Conservation (phyloP, 2,888 invertebrate genomes). For the Sialis lutaria region DNA sequence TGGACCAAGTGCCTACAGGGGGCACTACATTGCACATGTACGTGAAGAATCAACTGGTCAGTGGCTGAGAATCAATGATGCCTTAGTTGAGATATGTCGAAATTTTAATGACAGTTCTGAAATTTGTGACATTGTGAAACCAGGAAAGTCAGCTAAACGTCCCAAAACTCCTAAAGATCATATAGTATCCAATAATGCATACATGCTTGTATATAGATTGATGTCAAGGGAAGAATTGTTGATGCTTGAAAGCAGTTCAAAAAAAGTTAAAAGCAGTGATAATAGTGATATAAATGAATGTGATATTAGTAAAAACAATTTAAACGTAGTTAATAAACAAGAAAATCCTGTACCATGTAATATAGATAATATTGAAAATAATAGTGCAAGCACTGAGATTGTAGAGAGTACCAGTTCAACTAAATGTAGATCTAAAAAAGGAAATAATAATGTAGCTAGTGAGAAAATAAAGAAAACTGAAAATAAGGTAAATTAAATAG, state of each 20-base stretch:
- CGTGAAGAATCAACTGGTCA: slow-evolving; percentile 24
- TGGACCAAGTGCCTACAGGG: slow-evolving; percentile 43
- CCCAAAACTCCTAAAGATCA: slow-evolving; percentile 24
- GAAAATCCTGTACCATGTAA: background rate
- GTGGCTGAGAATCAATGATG: slow-evolving; percentile 50
- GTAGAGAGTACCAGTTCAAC: too few relatives aligned
- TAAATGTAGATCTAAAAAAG: too few relatives aligned
- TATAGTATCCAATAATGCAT: slow-evolving; percentile 37
- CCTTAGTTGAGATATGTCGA: slow-evolving; percentile 22
- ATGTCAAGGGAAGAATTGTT: background rate
- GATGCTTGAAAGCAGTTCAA: too few relatives aligned
- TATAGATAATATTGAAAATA: background rate
- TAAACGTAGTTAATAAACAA: background rate
- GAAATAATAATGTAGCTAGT: too few relatives aligned
- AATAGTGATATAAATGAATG: background rate
- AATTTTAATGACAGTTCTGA: too few relatives aligned
- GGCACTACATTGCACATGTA: slow-evolving; percentile 40
- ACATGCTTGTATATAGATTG: slow-evolving; percentile 41
- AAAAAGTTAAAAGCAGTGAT: background rate
- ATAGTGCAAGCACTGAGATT: too few relatives aligned
- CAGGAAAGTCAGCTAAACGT: slow-evolving; percentile 16
- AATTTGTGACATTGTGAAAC: too few relatives aligned
- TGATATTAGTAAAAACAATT: background rate
- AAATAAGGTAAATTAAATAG: too few relatives aligned
- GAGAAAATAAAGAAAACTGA: too few relatives aligned